Evolutionary conservation across 1,140 invertebrate genomes (phyloP).

Genomic region (Drosophila tani): DNA sequence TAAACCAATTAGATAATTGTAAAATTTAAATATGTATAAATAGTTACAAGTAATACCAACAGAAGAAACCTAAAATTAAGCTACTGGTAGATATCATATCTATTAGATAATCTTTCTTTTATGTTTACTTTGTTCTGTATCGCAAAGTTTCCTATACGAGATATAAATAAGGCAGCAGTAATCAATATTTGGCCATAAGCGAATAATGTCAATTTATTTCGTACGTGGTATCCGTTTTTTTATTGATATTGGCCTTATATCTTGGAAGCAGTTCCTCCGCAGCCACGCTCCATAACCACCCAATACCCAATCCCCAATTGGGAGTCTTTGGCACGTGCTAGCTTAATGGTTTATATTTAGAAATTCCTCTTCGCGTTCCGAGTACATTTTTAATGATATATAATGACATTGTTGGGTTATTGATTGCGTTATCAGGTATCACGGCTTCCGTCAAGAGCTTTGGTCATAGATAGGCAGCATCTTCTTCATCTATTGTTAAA

Average conservation of each 20-base stretch:
- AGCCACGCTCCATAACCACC: background rate
- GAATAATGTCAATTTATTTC: constrained; percentile 10
- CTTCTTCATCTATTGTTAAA: no score
- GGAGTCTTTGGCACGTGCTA: constrained; percentile 1
- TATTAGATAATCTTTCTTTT: background rate
- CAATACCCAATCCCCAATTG: background rate
- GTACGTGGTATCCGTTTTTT: constrained; percentile 15
- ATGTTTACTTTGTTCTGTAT: background rate
- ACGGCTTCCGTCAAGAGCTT: no score
- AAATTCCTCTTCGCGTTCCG: constrained; percentile 3
- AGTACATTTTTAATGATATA: constrained; percentile 13
- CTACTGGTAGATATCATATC: background rate
- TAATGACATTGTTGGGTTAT: constrained; percentile 7
- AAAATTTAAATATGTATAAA: background rate
- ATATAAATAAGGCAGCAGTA: constrained; percentile 6
- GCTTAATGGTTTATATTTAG: constrained; percentile 13
- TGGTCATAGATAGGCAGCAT: background rate
- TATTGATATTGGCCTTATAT: constrained; percentile 9
- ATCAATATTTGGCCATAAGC: constrained; percentile 17
- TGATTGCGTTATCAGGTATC: background rate
- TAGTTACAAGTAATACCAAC: no score
- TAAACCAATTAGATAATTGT: constrained; percentile 10
- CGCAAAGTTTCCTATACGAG: background rate
- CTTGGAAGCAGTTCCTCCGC: background rate
- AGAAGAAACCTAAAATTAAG: background rate